These are phyloP conservation scores for Harpalus rubripes DNA, from an alignment of 2,888 invertebrate species.

Conservation along the genomic window DNA sequence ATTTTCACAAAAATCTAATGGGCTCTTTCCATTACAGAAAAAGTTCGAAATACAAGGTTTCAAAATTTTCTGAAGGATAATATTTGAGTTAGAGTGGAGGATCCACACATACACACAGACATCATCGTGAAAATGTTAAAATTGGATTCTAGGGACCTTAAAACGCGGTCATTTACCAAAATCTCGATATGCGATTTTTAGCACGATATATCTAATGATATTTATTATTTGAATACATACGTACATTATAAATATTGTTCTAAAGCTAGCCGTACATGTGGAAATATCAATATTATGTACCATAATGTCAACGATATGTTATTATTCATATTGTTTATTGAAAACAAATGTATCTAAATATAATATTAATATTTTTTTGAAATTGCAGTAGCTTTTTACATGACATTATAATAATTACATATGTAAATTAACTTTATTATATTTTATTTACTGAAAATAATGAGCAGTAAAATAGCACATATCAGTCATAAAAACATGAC, in stretches of 20 bases:
- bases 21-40: too few relatives aligned
- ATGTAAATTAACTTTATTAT: not conserved
- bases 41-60: too few relatives aligned
- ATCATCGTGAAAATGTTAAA: too few relatives aligned
- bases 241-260: not conserved
- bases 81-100: too few relatives aligned
- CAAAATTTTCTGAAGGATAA: too few relatives aligned
- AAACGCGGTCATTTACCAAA: too few relatives aligned
- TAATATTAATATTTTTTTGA: not conserved
- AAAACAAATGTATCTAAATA: not conserved
- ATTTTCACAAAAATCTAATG: too few relatives aligned
- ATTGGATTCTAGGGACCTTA: too few relatives aligned
- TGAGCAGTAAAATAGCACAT: not conserved
- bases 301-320: not conserved
- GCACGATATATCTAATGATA: not conserved
- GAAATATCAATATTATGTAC: not conserved
- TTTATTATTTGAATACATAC: not conserved
- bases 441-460: conserved; percentile 1
- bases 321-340: conserved; percentile 1
- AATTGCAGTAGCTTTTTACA: not conserved
- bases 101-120: too few relatives aligned
- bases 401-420: not conserved
- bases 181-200: too few relatives aligned
- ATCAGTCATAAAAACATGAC: not conserved
- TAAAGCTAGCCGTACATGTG: not conserved